Evolutionary conservation across 2,113 vertebrate genomes (phyloP).

Genomic region (Atrichornis clamosus): DNA sequence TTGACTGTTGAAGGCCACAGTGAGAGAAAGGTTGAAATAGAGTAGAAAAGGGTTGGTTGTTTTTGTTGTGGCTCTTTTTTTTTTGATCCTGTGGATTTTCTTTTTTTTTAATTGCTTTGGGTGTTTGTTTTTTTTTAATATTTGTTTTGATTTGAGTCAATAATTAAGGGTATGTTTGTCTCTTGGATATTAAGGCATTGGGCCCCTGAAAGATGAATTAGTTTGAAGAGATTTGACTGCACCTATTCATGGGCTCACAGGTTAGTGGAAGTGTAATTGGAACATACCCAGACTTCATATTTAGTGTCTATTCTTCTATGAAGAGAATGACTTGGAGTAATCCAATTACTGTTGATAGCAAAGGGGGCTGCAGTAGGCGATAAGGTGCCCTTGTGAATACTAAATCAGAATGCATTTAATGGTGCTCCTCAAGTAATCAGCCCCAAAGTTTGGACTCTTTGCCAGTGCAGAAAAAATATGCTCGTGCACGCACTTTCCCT

Average conservation of each 20-base stretch:
- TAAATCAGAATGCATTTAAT: neutral
- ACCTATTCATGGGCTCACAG: neutral
- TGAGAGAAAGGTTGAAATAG: neutral
- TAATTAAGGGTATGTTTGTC: neutral
- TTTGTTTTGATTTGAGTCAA: neutral
- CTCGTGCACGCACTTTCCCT: neutral
- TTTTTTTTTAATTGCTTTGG: too few relatives aligned
- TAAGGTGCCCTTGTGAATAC: neutral
- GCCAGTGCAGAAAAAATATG: neutral
- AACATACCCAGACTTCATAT: neutral
- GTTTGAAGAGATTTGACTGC: neutral
- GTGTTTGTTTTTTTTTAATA: neutral
- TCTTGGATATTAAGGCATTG: neutral
- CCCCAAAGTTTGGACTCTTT: neutral
- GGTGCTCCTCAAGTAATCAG: neutral
- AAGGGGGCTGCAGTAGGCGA: neutral
- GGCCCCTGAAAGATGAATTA: neutral
- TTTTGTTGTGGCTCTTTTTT: neutral
- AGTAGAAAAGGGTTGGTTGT: neutral
- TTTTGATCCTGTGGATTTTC: neutral
- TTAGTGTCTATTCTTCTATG: neutral
- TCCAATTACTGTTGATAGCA: neutral
- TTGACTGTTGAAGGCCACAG: neutral
- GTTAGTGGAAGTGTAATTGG: neutral
- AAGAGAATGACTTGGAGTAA: neutral